Base-by-base conservation (phyloP, 37 sponge, comb jelly and placozoan genomes). In the Spongilla lacustris region DNA sequence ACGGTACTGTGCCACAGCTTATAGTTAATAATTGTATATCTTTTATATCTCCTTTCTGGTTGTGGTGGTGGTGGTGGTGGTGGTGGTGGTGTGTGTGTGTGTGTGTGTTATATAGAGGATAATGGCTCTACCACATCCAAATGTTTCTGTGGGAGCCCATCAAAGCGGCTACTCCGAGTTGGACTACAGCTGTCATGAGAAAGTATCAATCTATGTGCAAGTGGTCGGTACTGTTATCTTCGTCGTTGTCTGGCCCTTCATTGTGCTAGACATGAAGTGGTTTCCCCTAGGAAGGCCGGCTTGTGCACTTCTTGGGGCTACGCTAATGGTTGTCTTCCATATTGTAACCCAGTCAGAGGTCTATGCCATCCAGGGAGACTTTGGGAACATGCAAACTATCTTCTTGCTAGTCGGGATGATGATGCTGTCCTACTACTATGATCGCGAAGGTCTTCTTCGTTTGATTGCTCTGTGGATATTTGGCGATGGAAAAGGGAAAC, bases 351-450 rank as follows among this genome's bases (percentile, higher is more conserved):
- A 96, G 76, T 67, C 58, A 8, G 93, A 92, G 3, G 93, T 90
- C 66, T 92, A 87, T 74, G 80, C 87, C 26, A 77, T 96, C 21
- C 81, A 88, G 29, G 80, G 79, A 28, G 88, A 82, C 30, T 35
- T 83, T 25, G 94, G 84, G 14, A 87, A 92, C 50, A 81, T 96
- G 67, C 88, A 90, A 76, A 96, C 96, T 2, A 89, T 96, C 2
- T 96, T 87, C 50, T 87, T 96, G 41, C 84, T 96, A 68, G 80
- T 96, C 8, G 96, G 96, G 2, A 96, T 96, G 96, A 96, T 96
- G 96, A 81, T 96, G 81, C 74, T 96, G 58, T 90, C 93, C 3
- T 90, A 85, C 72, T 96, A 96, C 84, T 90, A 86, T 66, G 96
- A 96, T 68, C 78, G 96, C 1, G 96, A 96, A 46, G 96, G 93